Base-by-base conservation (phyloP, 2,113 vertebrate species). In the Psittacus erithacus region DNA sequence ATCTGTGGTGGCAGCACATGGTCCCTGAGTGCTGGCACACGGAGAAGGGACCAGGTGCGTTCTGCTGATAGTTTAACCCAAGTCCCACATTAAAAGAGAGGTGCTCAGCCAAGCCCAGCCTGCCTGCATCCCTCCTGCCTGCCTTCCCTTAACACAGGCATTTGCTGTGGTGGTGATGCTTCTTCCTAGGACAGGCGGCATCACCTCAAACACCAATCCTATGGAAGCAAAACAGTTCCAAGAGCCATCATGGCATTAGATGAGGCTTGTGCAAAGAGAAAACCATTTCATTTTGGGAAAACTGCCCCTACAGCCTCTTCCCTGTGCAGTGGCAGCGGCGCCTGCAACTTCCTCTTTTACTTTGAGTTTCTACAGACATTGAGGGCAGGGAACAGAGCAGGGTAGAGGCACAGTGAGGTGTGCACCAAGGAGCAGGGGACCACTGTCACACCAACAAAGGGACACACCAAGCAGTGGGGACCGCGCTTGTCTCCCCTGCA, bases 151-250 rank as follows among this genome's bases (percentile, higher is more conserved):
- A 25, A 10, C 24, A 15, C 27, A 1, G 1, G 12, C 2, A 15
- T 24, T 27, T 17, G 44, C 15, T 35, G 64, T 23, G 28, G 2
- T 14, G 53, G 28, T 9, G 20, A 60, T 27, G 29, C 18, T n/a
- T 63, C 44, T 53, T 27, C 29, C 65, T 65, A 55, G 69, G 13
- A 24, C 33, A 75, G 31, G 19, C 60, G 69, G 17, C 38, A 79
- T 49, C 43, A 64, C 43, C 55, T 35, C 74, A 18, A 27, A 60
- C 10, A 29, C 47, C 14, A 38, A 31, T 12, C 9, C 47, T 13
- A 5, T 0, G 2, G 44, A 47, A 86, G 65, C 1, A 0, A 50
- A 57, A n/a, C 71, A 82, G 46, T 67, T 31, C 71, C 1, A 0
- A 10, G 44, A 27, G 24, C 22, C 44, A 55, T 33, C 31, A 19